These are phyloP conservation scores for Plusia festucae DNA, from an alignment of 2,888 invertebrate species.

Conservation along the genomic window DNA sequence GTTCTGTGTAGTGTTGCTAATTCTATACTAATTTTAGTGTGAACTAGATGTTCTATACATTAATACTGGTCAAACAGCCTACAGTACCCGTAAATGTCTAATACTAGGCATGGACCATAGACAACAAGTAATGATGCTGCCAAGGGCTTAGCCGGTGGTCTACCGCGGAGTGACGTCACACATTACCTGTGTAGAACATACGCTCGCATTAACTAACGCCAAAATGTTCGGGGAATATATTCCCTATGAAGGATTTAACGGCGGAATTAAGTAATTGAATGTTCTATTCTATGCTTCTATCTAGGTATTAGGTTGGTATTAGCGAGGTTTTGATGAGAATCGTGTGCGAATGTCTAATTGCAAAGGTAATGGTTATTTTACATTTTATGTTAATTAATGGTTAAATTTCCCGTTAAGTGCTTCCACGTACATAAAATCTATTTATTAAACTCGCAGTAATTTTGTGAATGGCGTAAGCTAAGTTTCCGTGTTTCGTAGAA, in stretches of 20 bases:
- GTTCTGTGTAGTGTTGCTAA: no score
- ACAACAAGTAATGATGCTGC: constrained; percentile 32
- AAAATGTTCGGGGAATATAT: not conserved
- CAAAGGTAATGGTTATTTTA: not conserved
- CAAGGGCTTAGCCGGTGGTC: constrained; percentile 8
- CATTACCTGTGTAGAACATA: not conserved
- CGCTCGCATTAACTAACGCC: not conserved
- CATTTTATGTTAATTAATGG: no score
- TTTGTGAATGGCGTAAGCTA: no score
- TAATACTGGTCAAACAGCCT: constrained; percentile 22
- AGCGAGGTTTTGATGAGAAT: not conserved
- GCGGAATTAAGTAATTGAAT: not conserved
- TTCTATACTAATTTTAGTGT: no score
- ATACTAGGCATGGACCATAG: constrained; percentile 19
- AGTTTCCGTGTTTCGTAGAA: no score
- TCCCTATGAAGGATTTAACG: constrained; percentile 4
- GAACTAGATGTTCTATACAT: not conserved
- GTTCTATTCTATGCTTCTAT: not conserved
- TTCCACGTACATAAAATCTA: no score
- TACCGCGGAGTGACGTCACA: not conserved
- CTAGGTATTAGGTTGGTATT: not conserved
- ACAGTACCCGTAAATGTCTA: constrained; percentile 18
- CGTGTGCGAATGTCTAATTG: not conserved
- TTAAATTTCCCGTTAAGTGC: no score
- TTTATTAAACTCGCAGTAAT: no score